Base-by-base conservation (phyloP, 2,888 invertebrate genomes). In the Malacosoma neustria region DNA sequence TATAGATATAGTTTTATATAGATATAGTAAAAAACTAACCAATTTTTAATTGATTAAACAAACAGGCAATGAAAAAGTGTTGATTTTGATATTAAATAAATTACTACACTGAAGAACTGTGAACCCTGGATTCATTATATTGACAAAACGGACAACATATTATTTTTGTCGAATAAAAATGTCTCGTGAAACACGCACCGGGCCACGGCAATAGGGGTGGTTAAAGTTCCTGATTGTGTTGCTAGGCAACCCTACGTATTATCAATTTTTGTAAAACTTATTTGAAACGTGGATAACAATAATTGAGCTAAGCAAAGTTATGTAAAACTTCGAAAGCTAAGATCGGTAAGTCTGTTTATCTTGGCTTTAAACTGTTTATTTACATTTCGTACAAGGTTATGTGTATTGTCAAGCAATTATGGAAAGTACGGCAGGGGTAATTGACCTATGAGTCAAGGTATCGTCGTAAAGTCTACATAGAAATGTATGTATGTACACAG, bases 161-260 rank as follows among this genome's bases (percentile, higher is more conserved):
- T n/a, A n/a, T n/a, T n/a, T n/a, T n/a, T n/a, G n/a, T n/a, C n/a
- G n/a, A n/a, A n/a, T 22, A 22, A 6, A 22, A 22, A 22, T 22
- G 22, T 9, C 22, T 9, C 22, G 22, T 7, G 9, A 9, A 22
- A 4, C 22, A 22, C 22, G 4, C 22, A 22, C 9, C 9, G 22
- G 22, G 22, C 5, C 2, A 1, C 2, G 22, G 22, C 22, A 22
- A 22, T 9, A 22, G 22, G 6, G 9, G 22, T 38, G 40, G 52
- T 46, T 34, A 30, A 22, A 34, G 22, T 22, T 48, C 40, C 49
- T 61, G 74, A 76, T 74, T 72, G 61, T 51, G 79, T 81, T 77
- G 79, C 81, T 72, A 70, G 56, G 81, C 47, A 49, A 80, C 79
- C 22, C 31, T 29, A 39, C 48, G 53, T 53, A 55, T 57, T 61